Evolutionary conservation across 1,140 invertebrate species (phyloP), one percentile per base, ranked within the genome.

Genomic region (Drosophila ironensis): DNA sequence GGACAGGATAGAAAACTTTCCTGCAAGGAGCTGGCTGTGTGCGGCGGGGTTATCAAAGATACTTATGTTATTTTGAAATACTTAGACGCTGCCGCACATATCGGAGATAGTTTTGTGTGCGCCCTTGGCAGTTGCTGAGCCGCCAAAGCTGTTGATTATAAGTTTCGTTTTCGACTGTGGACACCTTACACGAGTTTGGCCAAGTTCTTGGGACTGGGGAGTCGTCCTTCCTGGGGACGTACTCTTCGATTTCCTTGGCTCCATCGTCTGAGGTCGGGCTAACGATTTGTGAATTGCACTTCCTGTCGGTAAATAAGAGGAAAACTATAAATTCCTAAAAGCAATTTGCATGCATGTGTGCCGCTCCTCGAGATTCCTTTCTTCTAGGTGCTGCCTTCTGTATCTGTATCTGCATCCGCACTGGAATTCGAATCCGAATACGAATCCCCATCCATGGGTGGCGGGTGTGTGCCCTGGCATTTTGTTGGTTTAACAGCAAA

Each of bases 231-330:
- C 28, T 12, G 5, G 3, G 33, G 33, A 37, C 16, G 8, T 37
- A 19, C 24, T 11, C 28, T 63, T 76, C 77, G 72, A 66, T 84
- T 84, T 52, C 40, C 24, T 28, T 66, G 38, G 53, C 19, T 56
- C 20, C n/a, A 19, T 56, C 38, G 50, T 37, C 51, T n/a, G n/a
- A n/a, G n/a, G n/a, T 70, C 68, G 74, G 71, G 81, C 72, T 74
- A 87, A 88, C 77, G 84, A 87, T 82, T 87, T 88, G 82, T 75
- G 82, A 87, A 87, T 88, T 82, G 70, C 73, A 84, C 80, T 88
- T 88, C 71, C 80, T 84, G 80, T 84, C 80, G 67, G 80, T 86
- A 84, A 84, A 84, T 86, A 84, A 86, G 44, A 54, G 63, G 77
- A 37, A 50, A 86, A 86, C 80, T 87, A 84, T 84, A 86, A 84